Evolutionary conservation across 2,113 vertebrate genomes (phyloP).

Genomic region (Laterallus jamaicensis): DNA sequence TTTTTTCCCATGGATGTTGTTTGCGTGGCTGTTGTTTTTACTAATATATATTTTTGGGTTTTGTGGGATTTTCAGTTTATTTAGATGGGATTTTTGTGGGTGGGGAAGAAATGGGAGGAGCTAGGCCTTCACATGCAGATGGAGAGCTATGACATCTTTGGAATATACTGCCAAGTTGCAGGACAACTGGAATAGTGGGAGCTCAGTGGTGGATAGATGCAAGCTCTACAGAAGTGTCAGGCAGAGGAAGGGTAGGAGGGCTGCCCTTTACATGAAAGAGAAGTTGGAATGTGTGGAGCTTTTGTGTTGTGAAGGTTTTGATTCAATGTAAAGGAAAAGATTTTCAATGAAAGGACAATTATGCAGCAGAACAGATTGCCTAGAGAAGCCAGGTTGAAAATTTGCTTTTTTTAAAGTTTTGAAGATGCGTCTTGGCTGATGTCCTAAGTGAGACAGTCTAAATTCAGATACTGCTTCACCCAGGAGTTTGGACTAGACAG

Average conservation of each 20-base stretch:
- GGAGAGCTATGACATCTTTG: not conserved
- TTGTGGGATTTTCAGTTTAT: not conserved
- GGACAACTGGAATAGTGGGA: not conserved
- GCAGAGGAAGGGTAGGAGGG: not conserved
- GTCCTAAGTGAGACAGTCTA: not conserved
- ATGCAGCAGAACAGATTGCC: not conserved
- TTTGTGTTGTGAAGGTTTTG: not conserved
- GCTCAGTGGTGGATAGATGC: not conserved
- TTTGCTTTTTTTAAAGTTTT: not conserved
- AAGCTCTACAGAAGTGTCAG: not conserved
- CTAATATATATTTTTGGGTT: not conserved
- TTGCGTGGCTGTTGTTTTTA: not conserved
- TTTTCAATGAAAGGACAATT: not conserved
- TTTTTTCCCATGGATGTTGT: not conserved
- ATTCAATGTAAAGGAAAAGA: not conserved
- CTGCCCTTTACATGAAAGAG: not conserved
- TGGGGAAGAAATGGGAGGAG: not conserved
- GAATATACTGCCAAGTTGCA: not conserved
- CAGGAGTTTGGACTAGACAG: not conserved
- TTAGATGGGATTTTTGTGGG: not conserved
- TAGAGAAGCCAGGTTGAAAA: not conserved
- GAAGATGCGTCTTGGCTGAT: not conserved
- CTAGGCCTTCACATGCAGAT: not conserved
- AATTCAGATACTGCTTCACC: not conserved
- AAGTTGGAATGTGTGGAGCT: not conserved